Conservation (phyloP, 1,140 invertebrate genomes). For the Leptestheria dahalacensis region DNA sequence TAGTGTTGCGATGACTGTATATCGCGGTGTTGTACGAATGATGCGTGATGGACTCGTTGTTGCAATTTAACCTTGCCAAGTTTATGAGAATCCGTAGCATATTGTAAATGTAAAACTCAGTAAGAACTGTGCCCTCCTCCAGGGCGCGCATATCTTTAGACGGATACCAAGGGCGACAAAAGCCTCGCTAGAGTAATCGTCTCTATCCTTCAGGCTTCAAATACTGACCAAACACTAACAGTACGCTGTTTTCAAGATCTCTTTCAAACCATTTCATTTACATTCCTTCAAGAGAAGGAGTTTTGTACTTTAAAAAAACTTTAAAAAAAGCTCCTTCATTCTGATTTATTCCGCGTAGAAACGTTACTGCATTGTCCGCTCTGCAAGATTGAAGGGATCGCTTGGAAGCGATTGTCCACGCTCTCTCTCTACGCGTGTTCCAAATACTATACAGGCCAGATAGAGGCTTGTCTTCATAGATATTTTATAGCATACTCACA, state of each 20-base stretch:
- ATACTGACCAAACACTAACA: not conserved
- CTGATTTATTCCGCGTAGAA: conserved; percentile 45
- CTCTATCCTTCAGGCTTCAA: not conserved
- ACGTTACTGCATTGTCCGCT: conserved; percentile 43
- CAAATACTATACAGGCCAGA: conserved; percentile 10
- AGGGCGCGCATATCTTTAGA: not conserved
- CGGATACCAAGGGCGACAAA: not conserved
- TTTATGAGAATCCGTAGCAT: not conserved
- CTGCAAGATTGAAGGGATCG: conserved; percentile 40
- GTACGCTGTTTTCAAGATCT: conserved; percentile 2
- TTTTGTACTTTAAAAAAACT: conserved; percentile 7
- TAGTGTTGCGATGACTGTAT: not conserved
- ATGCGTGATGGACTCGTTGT: not conserved
- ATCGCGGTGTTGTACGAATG: not conserved
- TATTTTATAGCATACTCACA: too few relatives aligned
- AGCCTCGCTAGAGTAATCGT: not conserved
- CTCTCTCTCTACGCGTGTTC: conserved; percentile 11
- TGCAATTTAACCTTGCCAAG: not conserved
- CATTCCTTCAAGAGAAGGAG: not conserved
- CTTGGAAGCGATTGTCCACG: conserved; percentile 39
- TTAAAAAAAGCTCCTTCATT: conserved; percentile 40
- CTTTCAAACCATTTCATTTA: conserved; percentile 1
- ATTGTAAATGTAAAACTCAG: not conserved
- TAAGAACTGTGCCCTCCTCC: not conserved
- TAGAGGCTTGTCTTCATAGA: too few relatives aligned